A percentile compares a stretch with the other conserved stretches of the same genome.
phyloP scores from a whole-genome alignment of 2,888 invertebrate species.

The Julus scandinavius region DNA sequence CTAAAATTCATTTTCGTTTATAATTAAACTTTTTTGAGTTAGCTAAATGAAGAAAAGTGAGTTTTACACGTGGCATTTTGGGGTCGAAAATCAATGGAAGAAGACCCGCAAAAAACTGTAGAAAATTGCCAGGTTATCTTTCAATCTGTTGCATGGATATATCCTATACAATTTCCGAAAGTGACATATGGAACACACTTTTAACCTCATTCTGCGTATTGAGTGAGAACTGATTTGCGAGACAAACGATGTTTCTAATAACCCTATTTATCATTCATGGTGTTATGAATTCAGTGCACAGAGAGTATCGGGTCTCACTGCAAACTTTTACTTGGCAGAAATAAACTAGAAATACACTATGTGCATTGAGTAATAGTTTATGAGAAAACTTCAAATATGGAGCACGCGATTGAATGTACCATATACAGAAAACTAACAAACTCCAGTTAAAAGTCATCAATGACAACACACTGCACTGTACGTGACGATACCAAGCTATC shows the following conservation, averaged over 20 bases:
- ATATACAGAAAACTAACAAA: no score
- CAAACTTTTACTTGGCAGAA: neutral
- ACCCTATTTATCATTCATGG: neutral
- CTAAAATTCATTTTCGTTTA: neutral
- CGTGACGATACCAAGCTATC: no score
- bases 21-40: neutral
- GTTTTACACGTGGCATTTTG: constrained; percentile 19
- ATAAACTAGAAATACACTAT: neutral
- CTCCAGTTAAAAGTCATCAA: no score
- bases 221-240: constrained; percentile 36
- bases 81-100: neutral
- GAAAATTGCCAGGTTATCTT: constrained; percentile 34
- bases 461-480: no score
- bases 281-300: constrained; percentile 11
- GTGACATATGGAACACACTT: constrained; percentile 42
- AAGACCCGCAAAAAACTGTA: neutral
- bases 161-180: constrained; percentile 18
- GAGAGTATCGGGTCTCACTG: neutral
- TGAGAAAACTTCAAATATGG: no score
- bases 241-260: constrained; percentile 43
- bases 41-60: neutral
- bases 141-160: neutral
- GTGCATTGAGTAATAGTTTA: no score
- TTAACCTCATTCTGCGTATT: constrained; percentile 6
- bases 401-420: no score